These are phyloP conservation scores for Sebastes cheni DNA, from an alignment of 2,797 vertebrate species.

Conservation along the genomic window DNA sequence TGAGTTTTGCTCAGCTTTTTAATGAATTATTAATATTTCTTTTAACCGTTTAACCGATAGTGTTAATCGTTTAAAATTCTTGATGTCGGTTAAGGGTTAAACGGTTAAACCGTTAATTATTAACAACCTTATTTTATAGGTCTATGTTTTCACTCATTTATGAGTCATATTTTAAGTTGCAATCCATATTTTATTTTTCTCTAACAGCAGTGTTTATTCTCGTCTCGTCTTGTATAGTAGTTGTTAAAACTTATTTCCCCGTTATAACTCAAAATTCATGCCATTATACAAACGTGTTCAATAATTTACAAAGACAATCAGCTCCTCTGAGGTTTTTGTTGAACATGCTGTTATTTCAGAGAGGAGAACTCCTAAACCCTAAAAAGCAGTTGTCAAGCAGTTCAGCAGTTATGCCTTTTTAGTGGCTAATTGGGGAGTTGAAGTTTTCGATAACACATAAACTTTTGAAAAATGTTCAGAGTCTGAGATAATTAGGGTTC, in stretches of 20 bases:
- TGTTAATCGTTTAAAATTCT: too few species aligned
- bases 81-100: too few species aligned
- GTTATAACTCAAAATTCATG: background rate
- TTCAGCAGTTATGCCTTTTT: background rate
- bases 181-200: background rate
- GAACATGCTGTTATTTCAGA: background rate
- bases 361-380: background rate
- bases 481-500: background rate
- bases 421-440: conserved; percentile 16
- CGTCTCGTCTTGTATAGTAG: background rate
- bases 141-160: background rate
- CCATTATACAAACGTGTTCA: background rate
- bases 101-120: too few species aligned
- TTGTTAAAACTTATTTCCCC: background rate
- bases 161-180: background rate
- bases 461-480: background rate
- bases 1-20: too few species aligned
- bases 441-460: background rate
- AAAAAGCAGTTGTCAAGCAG: background rate
- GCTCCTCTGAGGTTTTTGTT: background rate
- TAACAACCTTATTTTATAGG: background rate
- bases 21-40: too few species aligned
- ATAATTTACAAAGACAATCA: background rate
- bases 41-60: too few species aligned
- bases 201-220: background rate